Evolutionary conservation across 2,797 vertebrate genomes (phyloP).

Genomic region (Enteromius anoplus): DNA sequence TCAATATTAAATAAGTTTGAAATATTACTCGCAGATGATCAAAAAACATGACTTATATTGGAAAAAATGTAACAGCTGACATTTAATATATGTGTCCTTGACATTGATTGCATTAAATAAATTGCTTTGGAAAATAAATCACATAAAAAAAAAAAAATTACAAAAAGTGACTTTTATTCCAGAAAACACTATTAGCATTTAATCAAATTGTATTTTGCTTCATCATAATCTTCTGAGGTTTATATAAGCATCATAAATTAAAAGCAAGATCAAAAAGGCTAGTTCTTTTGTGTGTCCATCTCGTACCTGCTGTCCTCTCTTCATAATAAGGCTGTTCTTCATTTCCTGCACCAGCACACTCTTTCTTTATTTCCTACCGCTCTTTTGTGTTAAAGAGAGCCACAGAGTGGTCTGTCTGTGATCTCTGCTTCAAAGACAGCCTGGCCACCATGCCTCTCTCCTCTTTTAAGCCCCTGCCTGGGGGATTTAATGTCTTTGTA

Average conservation of each 20-base stretch:
- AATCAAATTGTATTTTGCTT: background rate
- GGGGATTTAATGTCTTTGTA: slow-evolving; percentile 25
- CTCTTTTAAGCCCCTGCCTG: slow-evolving; percentile 26
- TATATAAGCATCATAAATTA: background rate
- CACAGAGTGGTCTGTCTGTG: slow-evolving; percentile 34
- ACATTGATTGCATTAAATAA: background rate
- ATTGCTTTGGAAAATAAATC: background rate
- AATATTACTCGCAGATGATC: background rate
- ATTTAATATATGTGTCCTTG: background rate
- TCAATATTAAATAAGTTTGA: background rate
- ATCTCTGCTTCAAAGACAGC: slow-evolving; percentile 47
- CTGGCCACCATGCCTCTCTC: slow-evolving; percentile 21
- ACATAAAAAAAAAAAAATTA: background rate
- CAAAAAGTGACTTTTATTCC: background rate
- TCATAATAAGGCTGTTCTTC: slow-evolving; percentile 2
- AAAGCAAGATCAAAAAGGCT: background rate
- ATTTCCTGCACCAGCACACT: background rate
- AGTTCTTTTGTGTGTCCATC: background rate
- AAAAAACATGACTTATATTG: background rate
- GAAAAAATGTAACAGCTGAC: background rate
- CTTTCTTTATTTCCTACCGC: slow-evolving; percentile 15
- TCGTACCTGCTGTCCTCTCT: slow-evolving; percentile 14
- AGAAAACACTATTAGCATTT: background rate
- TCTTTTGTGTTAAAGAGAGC: slow-evolving; percentile 33
- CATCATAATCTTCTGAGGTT: background rate